Conservation (phyloP, 2,113 vertebrate species). For the Delphinapterus leucas region DNA sequence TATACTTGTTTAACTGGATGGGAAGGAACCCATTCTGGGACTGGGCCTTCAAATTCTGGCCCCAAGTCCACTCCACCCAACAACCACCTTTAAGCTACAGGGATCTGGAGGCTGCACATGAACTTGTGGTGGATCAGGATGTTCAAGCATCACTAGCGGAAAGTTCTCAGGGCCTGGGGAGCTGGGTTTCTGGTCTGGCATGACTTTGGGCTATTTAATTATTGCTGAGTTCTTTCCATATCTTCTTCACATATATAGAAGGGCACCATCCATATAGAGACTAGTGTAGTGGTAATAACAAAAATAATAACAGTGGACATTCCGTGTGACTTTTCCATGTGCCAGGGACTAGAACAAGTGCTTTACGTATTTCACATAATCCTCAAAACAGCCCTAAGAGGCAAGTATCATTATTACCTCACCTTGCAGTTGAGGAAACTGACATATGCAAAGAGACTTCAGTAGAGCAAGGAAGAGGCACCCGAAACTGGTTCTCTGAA, state of each 20-base stretch:
- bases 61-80: neutral
- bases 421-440: neutral
- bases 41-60: neutral
- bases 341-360: neutral
- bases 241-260: neutral
- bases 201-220: neutral
- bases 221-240: neutral
- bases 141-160: neutral
- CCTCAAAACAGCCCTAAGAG: neutral
- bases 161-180: neutral
- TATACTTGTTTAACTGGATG: neutral
- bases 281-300: neutral
- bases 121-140: neutral
- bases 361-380: neutral
- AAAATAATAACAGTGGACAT: neutral
- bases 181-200: neutral
- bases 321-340: neutral
- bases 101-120: neutral
- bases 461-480: neutral
- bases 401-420: neutral
- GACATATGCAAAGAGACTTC: neutral
- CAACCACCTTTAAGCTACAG: neutral
- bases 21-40: neutral
- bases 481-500: neutral
- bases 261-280: neutral